Conservation (phyloP, 2,888 invertebrate genomes). For the Poecilobothrus nobilitatus region DNA sequence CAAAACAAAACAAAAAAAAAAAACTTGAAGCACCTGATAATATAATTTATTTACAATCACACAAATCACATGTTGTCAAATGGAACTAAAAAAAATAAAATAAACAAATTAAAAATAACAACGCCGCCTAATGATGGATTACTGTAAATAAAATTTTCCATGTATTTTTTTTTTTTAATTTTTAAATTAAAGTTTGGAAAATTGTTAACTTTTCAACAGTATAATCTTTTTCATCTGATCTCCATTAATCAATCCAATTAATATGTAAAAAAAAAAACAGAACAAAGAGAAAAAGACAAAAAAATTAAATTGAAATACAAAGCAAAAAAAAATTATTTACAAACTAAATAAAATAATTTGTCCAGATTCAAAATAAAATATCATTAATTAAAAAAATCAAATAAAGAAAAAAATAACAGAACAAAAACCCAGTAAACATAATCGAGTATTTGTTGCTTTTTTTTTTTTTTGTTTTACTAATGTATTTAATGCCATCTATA, state of each 20-base stretch:
- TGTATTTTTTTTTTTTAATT: neutral
- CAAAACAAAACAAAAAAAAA: too few relatives aligned
- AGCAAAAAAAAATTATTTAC: neutral
- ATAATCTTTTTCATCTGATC: neutral
- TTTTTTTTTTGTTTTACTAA: too few relatives aligned
- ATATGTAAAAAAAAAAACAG: neutral
- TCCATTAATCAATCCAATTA: slow-evolving; percentile 6
- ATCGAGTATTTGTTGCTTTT: too few relatives aligned
- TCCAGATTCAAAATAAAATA: neutral
- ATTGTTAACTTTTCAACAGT: neutral
- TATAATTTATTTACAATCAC: neutral
- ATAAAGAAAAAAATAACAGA: too few relatives aligned
- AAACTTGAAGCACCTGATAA: neutral
- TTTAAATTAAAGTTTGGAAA: neutral
- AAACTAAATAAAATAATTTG: neutral
- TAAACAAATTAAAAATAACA: neutral
- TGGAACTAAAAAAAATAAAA: neutral
- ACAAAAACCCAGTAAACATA: too few relatives aligned
- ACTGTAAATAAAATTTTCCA: neutral
- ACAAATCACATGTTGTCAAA: neutral
- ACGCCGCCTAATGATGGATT: neutral
- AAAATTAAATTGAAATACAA: too few relatives aligned
- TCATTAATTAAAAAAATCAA: neutral
- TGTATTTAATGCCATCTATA: too few relatives aligned
- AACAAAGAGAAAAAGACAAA: neutral